Evolutionary conservation across 2,888 invertebrate species (phyloP).

Genomic region (Pycnomerus fuliginosus): DNA sequence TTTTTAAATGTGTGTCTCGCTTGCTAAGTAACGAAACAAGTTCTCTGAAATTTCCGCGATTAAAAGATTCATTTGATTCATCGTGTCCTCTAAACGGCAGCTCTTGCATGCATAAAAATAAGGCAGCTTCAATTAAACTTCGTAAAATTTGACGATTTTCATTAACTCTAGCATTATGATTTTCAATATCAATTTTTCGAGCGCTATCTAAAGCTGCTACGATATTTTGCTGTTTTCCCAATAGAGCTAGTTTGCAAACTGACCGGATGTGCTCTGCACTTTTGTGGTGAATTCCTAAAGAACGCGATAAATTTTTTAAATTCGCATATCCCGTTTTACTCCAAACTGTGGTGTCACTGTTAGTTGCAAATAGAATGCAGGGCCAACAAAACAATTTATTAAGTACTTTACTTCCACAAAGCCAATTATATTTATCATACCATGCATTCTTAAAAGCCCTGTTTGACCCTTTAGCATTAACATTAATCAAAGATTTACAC

Average conservation of each 20-base stretch:
- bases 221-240: not conserved
- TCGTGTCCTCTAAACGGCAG: constrained; percentile 8
- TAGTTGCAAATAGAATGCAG: too few species aligned
- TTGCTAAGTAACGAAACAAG: not conserved
- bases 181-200: not conserved
- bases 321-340: not conserved
- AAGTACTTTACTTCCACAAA: too few species aligned
- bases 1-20: too few species aligned
- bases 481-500: too few species aligned
- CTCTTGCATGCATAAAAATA: constrained; percentile 2
- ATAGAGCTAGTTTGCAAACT: not conserved
- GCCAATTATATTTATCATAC: too few species aligned
- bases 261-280: not conserved
- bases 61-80: constrained; percentile 2
- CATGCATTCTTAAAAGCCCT: too few species aligned
- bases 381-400: too few species aligned
- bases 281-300: too few species aligned
- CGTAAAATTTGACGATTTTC: not conserved
- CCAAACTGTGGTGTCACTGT: too few species aligned
- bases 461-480: too few species aligned
- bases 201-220: not conserved
- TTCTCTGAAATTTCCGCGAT: constrained; percentile 7
- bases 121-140: not conserved
- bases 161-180: not conserved
- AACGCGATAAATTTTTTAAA: not conserved